Evolutionary conservation across 2,797 vertebrate species (phyloP).

Genomic region (Micrastur ruficollis): DNA sequence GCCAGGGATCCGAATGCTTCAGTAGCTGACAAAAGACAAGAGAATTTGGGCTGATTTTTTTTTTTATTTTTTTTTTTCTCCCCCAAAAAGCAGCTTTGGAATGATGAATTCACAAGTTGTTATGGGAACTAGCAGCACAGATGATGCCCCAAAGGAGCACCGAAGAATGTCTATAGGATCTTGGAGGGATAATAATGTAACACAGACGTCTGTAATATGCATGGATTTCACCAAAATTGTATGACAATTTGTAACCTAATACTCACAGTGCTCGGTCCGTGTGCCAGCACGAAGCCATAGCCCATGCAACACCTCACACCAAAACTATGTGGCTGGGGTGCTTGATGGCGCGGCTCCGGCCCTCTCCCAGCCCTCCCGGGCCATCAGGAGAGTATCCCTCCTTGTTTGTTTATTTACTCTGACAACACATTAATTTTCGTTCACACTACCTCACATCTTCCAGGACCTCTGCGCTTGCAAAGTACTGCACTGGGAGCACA

Average conservation of each 20-base stretch:
- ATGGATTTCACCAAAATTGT: not conserved
- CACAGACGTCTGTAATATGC: not conserved
- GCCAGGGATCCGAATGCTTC: constrained; percentile 66
- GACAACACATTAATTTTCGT: not conserved
- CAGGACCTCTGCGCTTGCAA: not conserved
- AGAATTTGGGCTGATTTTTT: constrained; percentile 29
- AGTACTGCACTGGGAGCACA: not conserved
- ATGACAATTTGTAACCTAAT: not conserved
- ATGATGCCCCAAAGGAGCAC: constrained; percentile 40
- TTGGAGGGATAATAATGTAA: not conserved
- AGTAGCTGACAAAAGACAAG: constrained; percentile 69
- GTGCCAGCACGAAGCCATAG: not conserved
- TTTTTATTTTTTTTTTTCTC: too few relatives aligned
- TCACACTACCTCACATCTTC: not conserved
- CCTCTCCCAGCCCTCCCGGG: not conserved
- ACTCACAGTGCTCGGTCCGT: accelerated
- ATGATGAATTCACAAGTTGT: constrained; percentile 54
- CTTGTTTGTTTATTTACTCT: not conserved
- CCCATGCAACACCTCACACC: not conserved
- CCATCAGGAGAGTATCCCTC: not conserved
- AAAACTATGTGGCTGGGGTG: not conserved
- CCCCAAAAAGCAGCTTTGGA: not conserved
- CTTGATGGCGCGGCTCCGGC: not conserved
- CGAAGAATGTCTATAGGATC: not conserved
- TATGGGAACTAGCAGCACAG: constrained; percentile 62